phyloP scores from a whole-genome alignment of 2,797 vertebrate species.

The Gambusia yucatana region DNA sequence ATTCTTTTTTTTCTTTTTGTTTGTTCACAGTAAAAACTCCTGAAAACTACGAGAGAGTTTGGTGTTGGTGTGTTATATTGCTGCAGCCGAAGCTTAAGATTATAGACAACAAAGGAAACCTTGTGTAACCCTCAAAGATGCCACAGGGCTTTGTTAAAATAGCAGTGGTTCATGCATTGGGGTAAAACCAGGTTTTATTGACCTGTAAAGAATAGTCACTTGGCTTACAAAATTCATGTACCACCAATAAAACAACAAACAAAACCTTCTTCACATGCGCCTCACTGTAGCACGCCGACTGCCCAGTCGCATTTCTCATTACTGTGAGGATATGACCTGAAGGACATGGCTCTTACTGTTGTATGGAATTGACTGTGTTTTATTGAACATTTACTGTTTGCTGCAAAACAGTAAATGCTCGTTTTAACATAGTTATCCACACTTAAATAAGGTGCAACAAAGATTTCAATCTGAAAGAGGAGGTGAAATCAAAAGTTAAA shows the following conservation, averaged over 20 bases:
- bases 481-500: not conserved
- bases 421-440: not conserved
- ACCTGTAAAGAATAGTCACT: constrained; percentile 4
- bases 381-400: not conserved
- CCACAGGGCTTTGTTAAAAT: constrained; percentile 10
- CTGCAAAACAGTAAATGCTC: not conserved
- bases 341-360: not conserved
- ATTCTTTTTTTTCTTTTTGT: not conserved
- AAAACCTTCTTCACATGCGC: not conserved
- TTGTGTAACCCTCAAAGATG: constrained; percentile 1
- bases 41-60: not conserved
- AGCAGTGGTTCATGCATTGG: constrained; percentile 1
- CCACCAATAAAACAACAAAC: constrained; percentile 5
- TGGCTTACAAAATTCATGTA: not conserved
- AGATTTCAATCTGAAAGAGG: not conserved
- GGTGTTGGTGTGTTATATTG: constrained; percentile 4
- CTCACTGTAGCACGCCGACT: not conserved
- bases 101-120: constrained; percentile 5
- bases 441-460: not conserved
- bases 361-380: not conserved
- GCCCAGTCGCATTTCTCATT: not conserved
- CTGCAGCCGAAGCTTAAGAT: not conserved
- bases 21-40: not conserved
- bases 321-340: not conserved
- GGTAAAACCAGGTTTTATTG: constrained; percentile 3